Percentiles rank a stretch among this genome's conserved stretches.
phyloP scores from a whole-genome alignment of 1,140 invertebrate genomes.

The Aphis gossypii region DNA sequence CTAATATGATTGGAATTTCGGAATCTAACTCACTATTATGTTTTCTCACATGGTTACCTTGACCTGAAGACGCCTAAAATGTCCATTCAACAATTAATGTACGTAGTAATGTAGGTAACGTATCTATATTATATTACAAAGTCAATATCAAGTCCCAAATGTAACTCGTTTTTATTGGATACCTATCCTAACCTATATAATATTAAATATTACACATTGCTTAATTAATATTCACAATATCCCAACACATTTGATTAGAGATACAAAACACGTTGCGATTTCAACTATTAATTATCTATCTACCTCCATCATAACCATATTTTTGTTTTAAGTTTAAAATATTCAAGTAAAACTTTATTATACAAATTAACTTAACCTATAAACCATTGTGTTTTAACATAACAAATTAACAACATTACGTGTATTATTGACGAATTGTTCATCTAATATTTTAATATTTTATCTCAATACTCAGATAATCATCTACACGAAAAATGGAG shows the following conservation, averaged over 20 bases:
- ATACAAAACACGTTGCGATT: background rate
- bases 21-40: background rate
- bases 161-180: background rate
- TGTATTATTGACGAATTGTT: background rate
- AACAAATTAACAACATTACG: background rate
- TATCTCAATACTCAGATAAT: background rate
- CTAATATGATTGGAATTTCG: background rate
- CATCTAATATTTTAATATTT: background rate
- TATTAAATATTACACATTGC: background rate
- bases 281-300: background rate
- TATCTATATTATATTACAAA: background rate
- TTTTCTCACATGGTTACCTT: constrained; percentile 7
- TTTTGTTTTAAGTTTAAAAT: background rate
- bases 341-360: background rate
- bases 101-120: background rate
- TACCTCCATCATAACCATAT: background rate
- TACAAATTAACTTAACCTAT: background rate
- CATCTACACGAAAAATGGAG: background rate
- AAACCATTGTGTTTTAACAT: background rate
- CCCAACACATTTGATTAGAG: background rate
- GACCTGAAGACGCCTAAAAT: background rate
- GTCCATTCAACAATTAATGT: background rate
- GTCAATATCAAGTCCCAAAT: background rate
- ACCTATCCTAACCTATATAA: background rate
- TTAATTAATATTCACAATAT: background rate